Evolutionary conservation across 2,888 invertebrate genomes (phyloP).

Genomic region (Hemistola chrysoprasaria): DNA sequence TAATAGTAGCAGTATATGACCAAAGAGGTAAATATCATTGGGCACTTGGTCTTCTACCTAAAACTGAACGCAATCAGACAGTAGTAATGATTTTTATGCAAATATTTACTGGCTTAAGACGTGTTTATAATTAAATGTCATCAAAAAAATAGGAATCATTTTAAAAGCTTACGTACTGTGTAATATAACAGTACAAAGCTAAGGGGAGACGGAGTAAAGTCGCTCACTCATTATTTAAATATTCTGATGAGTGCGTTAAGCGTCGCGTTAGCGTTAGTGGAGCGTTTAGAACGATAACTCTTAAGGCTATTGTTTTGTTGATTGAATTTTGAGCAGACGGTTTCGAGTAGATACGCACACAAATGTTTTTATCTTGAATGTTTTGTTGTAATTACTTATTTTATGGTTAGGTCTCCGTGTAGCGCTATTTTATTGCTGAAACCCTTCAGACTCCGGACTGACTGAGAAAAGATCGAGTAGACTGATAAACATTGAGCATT

Average conservation of each 20-base stretch:
- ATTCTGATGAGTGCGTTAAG: conserved; percentile 74
- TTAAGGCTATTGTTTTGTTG: conserved; percentile 67
- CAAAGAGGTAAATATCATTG: too few relatives aligned
- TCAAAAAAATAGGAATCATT: conserved; percentile 43
- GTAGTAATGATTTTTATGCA: too few relatives aligned
- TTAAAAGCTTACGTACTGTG: conserved; percentile 16
- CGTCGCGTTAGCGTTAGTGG: conserved; percentile 61
- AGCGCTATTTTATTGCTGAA: too few relatives aligned
- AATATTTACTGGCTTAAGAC: too few relatives aligned
- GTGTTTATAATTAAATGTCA: too few relatives aligned
- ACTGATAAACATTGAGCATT: too few relatives aligned
- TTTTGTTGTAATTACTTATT: background rate
- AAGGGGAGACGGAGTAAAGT: conserved; percentile 39
- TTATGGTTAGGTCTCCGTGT: too few relatives aligned
- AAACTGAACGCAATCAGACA: too few relatives aligned
- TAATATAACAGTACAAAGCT: conserved; percentile 1
- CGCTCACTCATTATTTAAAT: conserved; percentile 71
- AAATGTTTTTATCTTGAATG: conserved; percentile 10
- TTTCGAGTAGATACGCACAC: conserved; percentile 13
- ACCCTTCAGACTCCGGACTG: too few relatives aligned
- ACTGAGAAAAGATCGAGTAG: too few relatives aligned
- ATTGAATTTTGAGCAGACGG: conserved; percentile 57
- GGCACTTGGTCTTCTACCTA: too few relatives aligned
- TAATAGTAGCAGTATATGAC: too few relatives aligned
- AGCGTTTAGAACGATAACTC: conserved; percentile 60